phyloP scores from a whole-genome alignment of 2,113 vertebrate species.

The Nothocercus julius region DNA sequence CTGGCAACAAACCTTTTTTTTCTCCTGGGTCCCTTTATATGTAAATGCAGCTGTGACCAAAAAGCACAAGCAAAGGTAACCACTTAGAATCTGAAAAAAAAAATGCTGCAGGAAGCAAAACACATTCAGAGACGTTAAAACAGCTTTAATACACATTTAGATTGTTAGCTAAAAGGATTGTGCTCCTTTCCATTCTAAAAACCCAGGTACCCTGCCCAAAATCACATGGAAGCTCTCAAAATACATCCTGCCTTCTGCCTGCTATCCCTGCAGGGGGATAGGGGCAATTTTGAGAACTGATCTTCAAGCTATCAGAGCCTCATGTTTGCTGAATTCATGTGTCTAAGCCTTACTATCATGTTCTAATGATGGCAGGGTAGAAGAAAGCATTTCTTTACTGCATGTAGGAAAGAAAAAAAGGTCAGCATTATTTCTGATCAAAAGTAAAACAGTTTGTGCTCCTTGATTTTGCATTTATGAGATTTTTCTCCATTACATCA shows the following conservation, averaged over 20 bases:
- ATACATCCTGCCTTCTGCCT: background rate
- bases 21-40: background rate
- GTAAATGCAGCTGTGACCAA: background rate
- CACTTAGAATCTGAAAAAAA: background rate
- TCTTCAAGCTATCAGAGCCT: background rate
- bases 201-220: background rate
- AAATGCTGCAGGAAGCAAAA: background rate
- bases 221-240: background rate
- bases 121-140: background rate
- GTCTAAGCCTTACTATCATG: background rate
- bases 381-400: background rate
- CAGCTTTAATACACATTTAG: background rate
- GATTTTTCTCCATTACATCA: slow-evolving; percentile 10
- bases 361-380: background rate
- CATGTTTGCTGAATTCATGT: background rate
- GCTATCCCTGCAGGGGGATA: background rate
- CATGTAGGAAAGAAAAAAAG: background rate
- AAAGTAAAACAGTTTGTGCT: background rate
- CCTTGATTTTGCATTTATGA: background rate
- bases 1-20: background rate
- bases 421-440: background rate
- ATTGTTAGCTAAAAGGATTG: background rate
- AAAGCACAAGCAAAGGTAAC: background rate
- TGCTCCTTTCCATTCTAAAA: background rate
- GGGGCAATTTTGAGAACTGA: background rate